phyloP scores from a whole-genome alignment of 2,888 invertebrate genomes.

The Pollenia amentaria region DNA sequence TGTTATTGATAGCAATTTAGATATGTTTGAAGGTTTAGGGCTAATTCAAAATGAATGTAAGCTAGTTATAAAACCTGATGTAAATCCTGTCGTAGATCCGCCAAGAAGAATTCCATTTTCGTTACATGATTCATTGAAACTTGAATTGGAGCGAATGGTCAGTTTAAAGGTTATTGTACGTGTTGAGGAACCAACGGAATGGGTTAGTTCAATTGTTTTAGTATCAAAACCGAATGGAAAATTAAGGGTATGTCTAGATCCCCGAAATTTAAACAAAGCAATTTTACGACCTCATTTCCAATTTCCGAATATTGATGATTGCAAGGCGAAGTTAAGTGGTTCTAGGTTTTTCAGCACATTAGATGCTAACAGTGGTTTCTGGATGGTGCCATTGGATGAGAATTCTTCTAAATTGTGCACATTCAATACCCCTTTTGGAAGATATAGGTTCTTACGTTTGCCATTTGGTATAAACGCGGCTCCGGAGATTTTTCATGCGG shows the following conservation, averaged over 20 bases:
- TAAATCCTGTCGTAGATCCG: background rate
- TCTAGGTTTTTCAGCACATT: too few species aligned
- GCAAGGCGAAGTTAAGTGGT: too few species aligned
- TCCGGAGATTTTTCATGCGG: background rate
- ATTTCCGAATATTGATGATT: too few species aligned
- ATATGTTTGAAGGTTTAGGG: background rate
- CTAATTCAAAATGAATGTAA: background rate
- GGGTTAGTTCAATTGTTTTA: too few species aligned
- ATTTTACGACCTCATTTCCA: background rate
- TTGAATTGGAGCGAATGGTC: background rate
- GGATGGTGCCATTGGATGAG: too few species aligned
- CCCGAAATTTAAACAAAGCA: background rate
- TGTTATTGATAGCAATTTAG: background rate
- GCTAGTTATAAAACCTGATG: background rate
- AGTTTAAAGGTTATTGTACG: background rate
- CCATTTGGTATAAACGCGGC: constrained; percentile 5
- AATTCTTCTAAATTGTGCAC: too few species aligned
- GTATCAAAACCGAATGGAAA: too few species aligned
- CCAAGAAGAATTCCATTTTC: background rate
- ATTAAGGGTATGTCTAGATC: too few species aligned
- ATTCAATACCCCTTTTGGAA: too few species aligned
- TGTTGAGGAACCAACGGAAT: background rate
- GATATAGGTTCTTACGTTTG: too few species aligned
- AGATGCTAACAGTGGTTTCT: too few species aligned
- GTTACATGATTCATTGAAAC: background rate